Evolutionary conservation across 2,797 vertebrate genomes (phyloP), one percentile per base, ranked within the genome.

Genomic region (Sorex maritimensis): DNA sequence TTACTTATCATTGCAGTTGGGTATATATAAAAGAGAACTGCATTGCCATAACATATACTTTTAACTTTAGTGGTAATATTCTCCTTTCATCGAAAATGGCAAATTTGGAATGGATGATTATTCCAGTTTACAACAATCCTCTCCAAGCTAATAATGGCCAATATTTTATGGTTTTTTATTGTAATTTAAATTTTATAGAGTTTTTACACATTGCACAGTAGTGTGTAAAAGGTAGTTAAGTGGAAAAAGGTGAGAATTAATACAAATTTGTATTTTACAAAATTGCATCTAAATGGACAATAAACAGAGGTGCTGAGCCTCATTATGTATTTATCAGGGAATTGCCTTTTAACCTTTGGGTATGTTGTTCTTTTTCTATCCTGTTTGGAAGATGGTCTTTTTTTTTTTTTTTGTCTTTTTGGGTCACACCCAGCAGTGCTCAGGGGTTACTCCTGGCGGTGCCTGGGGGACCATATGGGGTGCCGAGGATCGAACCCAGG

Each of bases 101-200:
- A 58, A 58, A 58, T 58, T 58, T 58, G 55, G 14, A 58, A 58
- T 58, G 55, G 14, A 58, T 65, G 34, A 26, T 63, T 78, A 21
- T 77, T 12, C 52, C 34, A 65, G 2, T 86, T 71, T 86, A 80
- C 1, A 52, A 61, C 15, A 81, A 13, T 78, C 21, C 23, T 93
- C 6, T 63, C 49, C 44, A 79, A 34, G 78, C 3, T 80, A 79
- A 30, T 52, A 78, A 86, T n/a, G 55, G 17, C 14, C 55, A 79
- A 2, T 79, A 19, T 41, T 90, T 90, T 78, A 41, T 24, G 23
- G 61, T 94, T 87, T 79, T 26, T 87, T 4, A 52, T 63, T 78
- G n/a, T 83, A 30, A 30, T 74, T 90, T 46, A 89, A 41, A 69
- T 90, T 46, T 92, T 74, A 69, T 30, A 77, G 81, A 58, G 44